Base-by-base conservation (phyloP, 2,888 invertebrate genomes). In the Heliconius hortense region DNA sequence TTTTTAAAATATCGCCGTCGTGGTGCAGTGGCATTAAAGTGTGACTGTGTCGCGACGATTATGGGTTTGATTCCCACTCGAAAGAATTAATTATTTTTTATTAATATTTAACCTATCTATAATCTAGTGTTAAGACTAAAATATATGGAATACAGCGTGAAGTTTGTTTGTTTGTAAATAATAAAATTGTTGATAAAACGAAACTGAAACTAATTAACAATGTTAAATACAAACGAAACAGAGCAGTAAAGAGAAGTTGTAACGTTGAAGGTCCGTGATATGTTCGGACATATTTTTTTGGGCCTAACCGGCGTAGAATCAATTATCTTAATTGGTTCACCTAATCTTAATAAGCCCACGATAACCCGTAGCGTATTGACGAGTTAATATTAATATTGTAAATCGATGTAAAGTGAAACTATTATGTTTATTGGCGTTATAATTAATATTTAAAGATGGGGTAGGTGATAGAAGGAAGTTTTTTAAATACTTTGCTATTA, bases 301-400 rank as follows among this genome's bases (percentile, higher is more conserved):
- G 84, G 81, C 85, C 81, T 85, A 84, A 85, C 84, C 86, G 89
- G 88, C 87, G 89, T 90, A 81, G 85, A 91, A 89, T 92, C 91
- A 91, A 92, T 93, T 93, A 91, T 89, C 89, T 91, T 93, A 92
- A 93, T 93, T 92, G 92, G 90, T 82, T 88, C 84, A 85, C 82
- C 88, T 91, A 90, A 92, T 90, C 90, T 90, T 88, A 89, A 90
- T 89, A 90, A 84, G 85, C 79, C 76, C 75, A 73, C 73, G 88
- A 89, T 89, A 88, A 86, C 84, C 82, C 77, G 67, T 83, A 83
- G 88, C 87, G 86, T 82, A 79, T 81, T 82, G 84, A 83, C 83
- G 82, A 88, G 86, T 87, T 86, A 84, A 82, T 82, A 80, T 82
- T 83, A 82, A 81, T 80, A 82, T 84, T 82, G 85, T 83, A 82